Conservation (phyloP, 2,797 vertebrate genomes). For the Cirrhinus mrigala region DNA sequence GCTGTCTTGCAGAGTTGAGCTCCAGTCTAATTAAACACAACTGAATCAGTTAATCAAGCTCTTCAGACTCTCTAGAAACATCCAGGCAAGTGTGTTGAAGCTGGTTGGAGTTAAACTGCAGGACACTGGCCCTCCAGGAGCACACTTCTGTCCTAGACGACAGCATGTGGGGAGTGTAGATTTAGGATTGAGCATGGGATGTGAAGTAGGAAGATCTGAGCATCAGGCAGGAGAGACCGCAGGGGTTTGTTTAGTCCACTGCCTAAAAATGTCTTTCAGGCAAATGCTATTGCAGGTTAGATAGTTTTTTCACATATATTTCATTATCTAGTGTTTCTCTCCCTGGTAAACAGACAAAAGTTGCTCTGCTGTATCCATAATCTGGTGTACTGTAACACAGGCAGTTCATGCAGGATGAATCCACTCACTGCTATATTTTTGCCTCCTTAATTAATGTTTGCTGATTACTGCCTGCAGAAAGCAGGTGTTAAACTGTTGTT, state of each 20-base stretch:
- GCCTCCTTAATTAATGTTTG: not conserved
- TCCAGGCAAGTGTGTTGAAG: not conserved
- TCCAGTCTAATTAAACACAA: not conserved
- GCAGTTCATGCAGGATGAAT: not conserved
- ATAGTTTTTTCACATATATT: not conserved
- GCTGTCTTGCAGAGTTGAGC: too few species aligned
- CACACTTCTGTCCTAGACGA: not conserved
- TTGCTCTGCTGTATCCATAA: not conserved
- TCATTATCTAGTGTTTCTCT: not conserved
- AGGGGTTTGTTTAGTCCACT: not conserved
- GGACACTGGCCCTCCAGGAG: too few species aligned
- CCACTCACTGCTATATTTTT: not conserved
- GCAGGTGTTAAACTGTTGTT: slow-evolving; percentile 5
- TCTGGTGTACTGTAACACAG: not conserved
- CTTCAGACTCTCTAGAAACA: not conserved
- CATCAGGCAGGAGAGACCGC: not conserved
- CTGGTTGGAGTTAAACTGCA: not conserved
- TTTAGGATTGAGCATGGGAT: not conserved
- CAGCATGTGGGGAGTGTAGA: not conserved
- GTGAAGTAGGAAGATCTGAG: not conserved
- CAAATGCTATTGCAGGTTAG: not conserved
- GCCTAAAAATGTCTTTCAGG: not conserved
- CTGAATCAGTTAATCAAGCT: not conserved
- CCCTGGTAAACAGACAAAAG: not conserved
- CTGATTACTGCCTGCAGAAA: not conserved